Evolutionary conservation across 2,888 invertebrate genomes (phyloP).

Genomic region (Pammene aurita): DNA sequence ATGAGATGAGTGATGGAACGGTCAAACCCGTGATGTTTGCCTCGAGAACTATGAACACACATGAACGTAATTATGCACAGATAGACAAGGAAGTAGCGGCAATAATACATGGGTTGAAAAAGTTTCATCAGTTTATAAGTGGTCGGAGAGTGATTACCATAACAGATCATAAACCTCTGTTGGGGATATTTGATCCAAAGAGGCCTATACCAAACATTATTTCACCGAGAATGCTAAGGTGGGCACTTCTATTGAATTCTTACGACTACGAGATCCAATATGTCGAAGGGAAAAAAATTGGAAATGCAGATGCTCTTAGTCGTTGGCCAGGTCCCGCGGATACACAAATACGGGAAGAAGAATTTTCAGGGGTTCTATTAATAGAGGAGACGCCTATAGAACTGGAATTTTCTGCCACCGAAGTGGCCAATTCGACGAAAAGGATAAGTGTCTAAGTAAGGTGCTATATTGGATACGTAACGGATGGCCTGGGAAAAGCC

Average conservation of each 20-base stretch:
- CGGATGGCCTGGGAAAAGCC: conserved; percentile 33
- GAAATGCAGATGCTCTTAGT: no score
- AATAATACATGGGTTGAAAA: conserved; percentile 53
- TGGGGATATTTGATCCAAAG: no score
- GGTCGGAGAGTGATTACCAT: conserved; percentile 9
- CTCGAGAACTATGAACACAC: conserved; percentile 49
- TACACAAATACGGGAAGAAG: no score
- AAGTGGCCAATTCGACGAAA: no score
- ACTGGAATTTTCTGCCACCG: no score
- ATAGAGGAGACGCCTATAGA: no score
- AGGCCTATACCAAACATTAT: neutral
- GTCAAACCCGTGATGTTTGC: conserved; percentile 51
- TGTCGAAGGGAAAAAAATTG: conserved; percentile 20
- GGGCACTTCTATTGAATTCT: conserved; percentile 14
- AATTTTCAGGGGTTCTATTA: no score
- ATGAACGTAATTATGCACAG: conserved; percentile 49
- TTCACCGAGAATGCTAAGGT: conserved; percentile 22
- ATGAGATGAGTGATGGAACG: conserved; percentile 44
- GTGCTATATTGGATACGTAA: no score
- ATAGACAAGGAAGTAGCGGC: conserved; percentile 52
- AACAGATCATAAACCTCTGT: no score
- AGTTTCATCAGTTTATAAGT: conserved; percentile 16
- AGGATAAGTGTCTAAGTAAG: no score
- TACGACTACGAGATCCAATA: conserved; percentile 15
- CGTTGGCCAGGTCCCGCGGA: no score